Evolutionary conservation across 1,140 invertebrate genomes (phyloP), one percentile per base, ranked within the genome.

Genomic region (Drosophila santomea): DNA sequence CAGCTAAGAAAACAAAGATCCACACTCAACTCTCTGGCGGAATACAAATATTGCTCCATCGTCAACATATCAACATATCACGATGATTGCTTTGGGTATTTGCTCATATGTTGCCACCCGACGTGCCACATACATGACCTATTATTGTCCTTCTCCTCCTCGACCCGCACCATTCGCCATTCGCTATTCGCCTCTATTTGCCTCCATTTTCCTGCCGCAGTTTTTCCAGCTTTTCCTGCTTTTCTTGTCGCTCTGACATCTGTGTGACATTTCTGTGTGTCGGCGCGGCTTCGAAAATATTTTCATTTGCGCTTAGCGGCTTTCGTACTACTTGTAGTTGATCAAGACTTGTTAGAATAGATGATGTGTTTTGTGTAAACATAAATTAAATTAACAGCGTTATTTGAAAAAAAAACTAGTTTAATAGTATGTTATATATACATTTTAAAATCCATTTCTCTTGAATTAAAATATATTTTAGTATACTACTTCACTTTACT

Each of bases 31-130:
- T 28, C 59, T 44, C 56, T 47, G n/a, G 52, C 20, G 17, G 6
- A 23, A 28, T 10, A 72, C 63, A 85, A 85, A 85, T 86, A 78
- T 86, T 86, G 78, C 69, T 68, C 68, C 69, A 72, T 78, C 69
- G 61, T 68, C 64, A 66, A 66, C 64, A 66, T 66, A 67, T 67
- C 64, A 68, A 69, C 45, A 67, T 69, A 54, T 60, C 66, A 74
- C 43, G 35, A 44, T 45, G 54, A 66, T 74, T 74, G 73, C 55
- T 76, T 52, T 55, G 73, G 44, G 50, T 77, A 77, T 77, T 77
- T 77, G 74, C 56, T 76, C 48, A 76, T 61, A 56, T 77, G 74
- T 50, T 71, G 43, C 64, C 64, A 41, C 38, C 14, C 35, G 39
- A 69, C 43, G 35, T 36, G 44, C 43, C 32, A 20, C 52, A 36